Base-by-base conservation (phyloP, 1,140 invertebrate species). In the Orchestia grillus region DNA sequence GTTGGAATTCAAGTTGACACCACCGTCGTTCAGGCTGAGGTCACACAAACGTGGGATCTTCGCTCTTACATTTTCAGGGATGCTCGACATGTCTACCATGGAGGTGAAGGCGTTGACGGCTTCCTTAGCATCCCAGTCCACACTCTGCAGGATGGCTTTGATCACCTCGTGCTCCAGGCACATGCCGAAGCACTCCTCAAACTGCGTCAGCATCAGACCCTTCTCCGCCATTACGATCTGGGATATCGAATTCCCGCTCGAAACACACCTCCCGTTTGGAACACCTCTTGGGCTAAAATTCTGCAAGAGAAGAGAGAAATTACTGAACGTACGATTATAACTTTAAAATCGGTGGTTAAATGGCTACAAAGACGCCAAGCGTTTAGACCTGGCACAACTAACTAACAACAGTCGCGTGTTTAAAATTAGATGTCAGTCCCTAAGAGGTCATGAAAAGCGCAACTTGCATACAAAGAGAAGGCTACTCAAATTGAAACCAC, bases 81-180 rank as follows among this genome's bases (percentile, higher is more conserved):
- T 87, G 57, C 95, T 95, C 11, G 94, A 44, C 91, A 95, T 42
- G 94, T 96, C 96, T 28, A 96, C 87, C 96, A 96, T 96, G 44
- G 94, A 53, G 44, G 96, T 41, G 62, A 96, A 95, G 40, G 87
- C 96, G 23, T 96, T 96, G 28, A 95, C 87, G 0, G 96, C 96
- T 3, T 44, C n/a, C 23, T 43, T 95, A 0, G 96, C 28, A 42
- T 97, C 96, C 96, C 96, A 97, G 16, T 96, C 94, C 62, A 96
- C 96, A 16, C 87, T 92, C 95, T 97, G 96, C 4, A 97, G 96
- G 44, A 97, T 95, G 94, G 96, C 77, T 57, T 97, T 97, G 45
- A 97, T 97, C 8, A 97, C 96, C 96, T 97, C 96, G 90, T 97
- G 96, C 16, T 97, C 96, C 41, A 97, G 95, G 40, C 44, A 77